Percentiles rank a stretch among this genome's conserved stretches.
These are phyloP conservation scores for Drosophila hydei DNA, from an alignment of 1,140 invertebrate species.

Conservation along the genomic window DNA sequence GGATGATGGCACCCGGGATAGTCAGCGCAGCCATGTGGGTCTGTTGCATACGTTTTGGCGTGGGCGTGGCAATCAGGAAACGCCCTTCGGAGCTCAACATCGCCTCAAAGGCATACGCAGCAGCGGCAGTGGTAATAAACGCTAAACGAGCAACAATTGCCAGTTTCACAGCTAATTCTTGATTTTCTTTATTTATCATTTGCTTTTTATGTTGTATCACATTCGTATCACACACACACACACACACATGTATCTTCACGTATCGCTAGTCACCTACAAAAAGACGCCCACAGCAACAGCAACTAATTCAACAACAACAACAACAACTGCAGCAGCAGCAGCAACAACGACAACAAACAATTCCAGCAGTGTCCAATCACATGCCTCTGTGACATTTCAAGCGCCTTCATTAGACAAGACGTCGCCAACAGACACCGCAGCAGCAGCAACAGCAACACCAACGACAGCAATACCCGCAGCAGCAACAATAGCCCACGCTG, in stretches of 20 bases:
- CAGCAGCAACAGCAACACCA: conserved; percentile 27
- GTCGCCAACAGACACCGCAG: conserved; percentile 20
- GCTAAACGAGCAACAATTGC: conserved; percentile 1
- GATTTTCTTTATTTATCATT: conserved; percentile 39
- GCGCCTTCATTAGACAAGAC: conserved; percentile 61
- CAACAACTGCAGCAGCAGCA: conserved; percentile 30
- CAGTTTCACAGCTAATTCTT: conserved; percentile 25
- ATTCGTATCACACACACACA: conserved; percentile 11
- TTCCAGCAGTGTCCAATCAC: conserved; percentile 57
- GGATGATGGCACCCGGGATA: conserved; percentile 59
- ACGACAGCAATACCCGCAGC: conserved; percentile 33
- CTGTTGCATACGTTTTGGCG: conserved; percentile 66
- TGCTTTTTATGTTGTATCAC: conserved; percentile 24
- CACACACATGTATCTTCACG: conserved; percentile 33
- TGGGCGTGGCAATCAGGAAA: conserved; percentile 38
- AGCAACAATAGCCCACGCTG: conserved; percentile 43
- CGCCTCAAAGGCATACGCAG: conserved; percentile 78
- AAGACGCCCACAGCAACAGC: conserved; percentile 57
- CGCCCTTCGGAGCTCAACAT: conserved; percentile 64
- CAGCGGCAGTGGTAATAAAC: conserved; percentile 79
- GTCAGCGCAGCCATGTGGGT: conserved; percentile 76
- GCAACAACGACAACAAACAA: conserved; percentile 34
- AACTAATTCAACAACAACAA: conserved; percentile 39
- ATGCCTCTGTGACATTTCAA: conserved; percentile 69
- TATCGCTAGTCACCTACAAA: conserved; percentile 76